These are phyloP conservation scores for Diceros bicornis DNA, from an alignment of 2,797 vertebrate genomes.

Conservation along the genomic window DNA sequence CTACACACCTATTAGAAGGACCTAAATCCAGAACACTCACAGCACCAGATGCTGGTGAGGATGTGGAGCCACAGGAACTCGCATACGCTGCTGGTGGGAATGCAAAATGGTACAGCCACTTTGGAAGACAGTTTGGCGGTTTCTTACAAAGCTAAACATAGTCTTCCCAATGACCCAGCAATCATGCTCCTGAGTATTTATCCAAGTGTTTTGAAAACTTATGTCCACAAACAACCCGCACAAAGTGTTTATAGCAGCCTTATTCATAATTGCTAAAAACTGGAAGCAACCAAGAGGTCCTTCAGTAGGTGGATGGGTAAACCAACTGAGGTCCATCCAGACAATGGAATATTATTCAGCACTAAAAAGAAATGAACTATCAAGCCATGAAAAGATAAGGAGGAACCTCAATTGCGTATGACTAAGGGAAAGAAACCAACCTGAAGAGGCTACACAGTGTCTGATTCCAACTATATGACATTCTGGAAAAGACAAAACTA, in stretches of 20 bases:
- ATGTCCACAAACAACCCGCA: neutral
- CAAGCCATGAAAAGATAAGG: too few species aligned
- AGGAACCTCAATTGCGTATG: rapidly evolving
- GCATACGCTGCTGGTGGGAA: neutral
- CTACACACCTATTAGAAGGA: rapidly evolving
- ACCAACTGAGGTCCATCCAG: rapidly evolving
- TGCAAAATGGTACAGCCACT: rapidly evolving
- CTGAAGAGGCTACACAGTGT: neutral
- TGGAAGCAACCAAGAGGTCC: neutral
- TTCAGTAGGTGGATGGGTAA: neutral
- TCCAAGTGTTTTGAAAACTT: neutral
- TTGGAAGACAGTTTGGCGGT: rapidly evolving
- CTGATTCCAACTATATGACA: too few species aligned
- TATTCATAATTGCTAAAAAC: too few species aligned
- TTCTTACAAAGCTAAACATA: neutral
- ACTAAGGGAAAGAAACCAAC: neutral
- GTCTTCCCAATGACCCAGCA: too few species aligned
- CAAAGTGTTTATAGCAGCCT: neutral
- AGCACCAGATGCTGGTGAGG: rapidly evolving
- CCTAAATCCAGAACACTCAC: rapidly evolving
- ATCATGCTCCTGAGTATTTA: too few species aligned
- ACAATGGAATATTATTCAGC: rapidly evolving
- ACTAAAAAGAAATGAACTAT: too few species aligned
- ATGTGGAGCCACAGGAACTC: too few species aligned
- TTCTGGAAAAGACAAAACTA: neutral